Conservation (phyloP, 2,113 vertebrate species). For the Periophthalmodon schlosseri region DNA sequence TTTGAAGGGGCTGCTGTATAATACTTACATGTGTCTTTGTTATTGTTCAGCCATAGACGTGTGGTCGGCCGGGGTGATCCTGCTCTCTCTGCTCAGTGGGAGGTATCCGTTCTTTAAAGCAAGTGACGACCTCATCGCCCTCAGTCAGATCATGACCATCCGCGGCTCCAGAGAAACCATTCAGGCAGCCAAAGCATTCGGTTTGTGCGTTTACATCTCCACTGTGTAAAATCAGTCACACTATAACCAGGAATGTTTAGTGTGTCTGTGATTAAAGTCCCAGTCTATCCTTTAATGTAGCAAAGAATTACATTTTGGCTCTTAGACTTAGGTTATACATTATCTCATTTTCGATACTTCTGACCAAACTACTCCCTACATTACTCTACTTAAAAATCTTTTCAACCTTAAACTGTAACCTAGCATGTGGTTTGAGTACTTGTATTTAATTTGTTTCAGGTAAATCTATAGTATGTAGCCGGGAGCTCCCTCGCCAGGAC, state of each 20-base stretch:
- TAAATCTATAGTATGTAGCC: constrained; percentile 90
- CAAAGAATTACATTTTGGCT: too few relatives aligned
- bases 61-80: constrained; percentile 95
- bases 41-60: constrained; percentile 89
- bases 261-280: background rate
- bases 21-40: background rate
- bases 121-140: constrained; percentile 92
- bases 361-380: too few relatives aligned
- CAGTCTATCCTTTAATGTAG: too few relatives aligned
- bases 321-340: too few relatives aligned
- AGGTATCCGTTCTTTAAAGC: constrained; percentile 98
- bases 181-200: constrained; percentile 89
- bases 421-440: too few relatives aligned
- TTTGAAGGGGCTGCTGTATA: background rate
- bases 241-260: background rate
- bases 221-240: background rate
- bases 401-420: too few relatives aligned
- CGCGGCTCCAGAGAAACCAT: constrained; percentile 92
- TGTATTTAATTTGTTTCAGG: constrained; percentile 70
- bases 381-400: too few relatives aligned
- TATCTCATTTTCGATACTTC: too few relatives aligned
- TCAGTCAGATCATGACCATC: constrained; percentile 96
- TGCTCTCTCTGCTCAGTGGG: constrained; percentile 94
- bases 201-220: constrained; percentile 69
- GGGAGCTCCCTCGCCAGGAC: constrained; percentile 88